Conservation (phyloP, 2,113 vertebrate genomes). For the Empidonax alnorum region DNA sequence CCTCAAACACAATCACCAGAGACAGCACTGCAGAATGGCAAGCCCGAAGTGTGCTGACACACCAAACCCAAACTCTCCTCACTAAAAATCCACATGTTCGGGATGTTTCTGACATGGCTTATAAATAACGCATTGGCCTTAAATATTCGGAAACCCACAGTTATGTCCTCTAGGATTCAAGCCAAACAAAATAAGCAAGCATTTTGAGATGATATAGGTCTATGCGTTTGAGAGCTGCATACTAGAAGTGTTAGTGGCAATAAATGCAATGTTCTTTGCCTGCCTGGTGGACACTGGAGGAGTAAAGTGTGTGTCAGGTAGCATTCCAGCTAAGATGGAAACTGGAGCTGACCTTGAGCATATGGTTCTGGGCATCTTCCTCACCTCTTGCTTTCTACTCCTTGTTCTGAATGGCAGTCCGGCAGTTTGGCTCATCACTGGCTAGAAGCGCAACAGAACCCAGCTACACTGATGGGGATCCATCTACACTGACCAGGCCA, state of each 20-base stretch:
- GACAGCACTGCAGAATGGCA: not conserved
- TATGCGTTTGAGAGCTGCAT: not conserved
- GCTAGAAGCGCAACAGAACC: not conserved
- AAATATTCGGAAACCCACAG: constrained; percentile 69
- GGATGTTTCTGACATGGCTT: constrained; percentile 47
- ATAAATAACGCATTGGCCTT: constrained; percentile 63
- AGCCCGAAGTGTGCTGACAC: not conserved
- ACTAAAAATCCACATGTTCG: constrained; percentile 50
- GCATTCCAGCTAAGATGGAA: not conserved
- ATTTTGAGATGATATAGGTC: not conserved
- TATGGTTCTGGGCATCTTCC: not conserved
- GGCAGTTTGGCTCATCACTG: not conserved
- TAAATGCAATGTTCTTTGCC: not conserved
- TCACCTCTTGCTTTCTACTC: not conserved
- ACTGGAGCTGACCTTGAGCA: not conserved
- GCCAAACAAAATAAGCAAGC: constrained; percentile 41
- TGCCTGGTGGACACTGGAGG: not conserved
- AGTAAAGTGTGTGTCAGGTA: not conserved
- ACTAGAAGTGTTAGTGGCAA: not conserved
- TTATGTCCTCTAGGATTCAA: constrained; percentile 45
- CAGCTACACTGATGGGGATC: not conserved
- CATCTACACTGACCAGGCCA: rapidly evolving
- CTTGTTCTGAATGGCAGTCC: not conserved
- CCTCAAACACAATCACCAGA: not conserved
- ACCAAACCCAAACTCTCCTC: constrained; percentile 27